These are phyloP conservation scores for Entomobrya multifasciata DNA, from an alignment of 2,888 invertebrate genomes.

Conservation along the genomic window DNA sequence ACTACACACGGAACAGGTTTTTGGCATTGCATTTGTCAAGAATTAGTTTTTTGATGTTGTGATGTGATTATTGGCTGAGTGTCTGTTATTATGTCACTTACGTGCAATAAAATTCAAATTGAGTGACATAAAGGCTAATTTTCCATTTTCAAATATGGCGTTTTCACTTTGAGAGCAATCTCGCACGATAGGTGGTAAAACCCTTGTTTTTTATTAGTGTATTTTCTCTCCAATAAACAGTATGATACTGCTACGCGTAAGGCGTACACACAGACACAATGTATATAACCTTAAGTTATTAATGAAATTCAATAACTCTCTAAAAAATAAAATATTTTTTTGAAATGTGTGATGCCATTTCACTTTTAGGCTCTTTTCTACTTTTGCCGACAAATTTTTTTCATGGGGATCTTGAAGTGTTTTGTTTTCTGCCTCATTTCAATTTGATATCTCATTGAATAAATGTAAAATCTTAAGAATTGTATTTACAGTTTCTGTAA, in stretches of 20 bases:
- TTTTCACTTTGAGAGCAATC: neutral
- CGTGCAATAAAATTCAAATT: slow-evolving; percentile 53
- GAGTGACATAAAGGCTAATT: slow-evolving; percentile 57
- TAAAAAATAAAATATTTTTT: neutral
- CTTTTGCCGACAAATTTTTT: neutral
- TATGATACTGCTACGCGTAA: no score
- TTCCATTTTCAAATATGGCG: slow-evolving; percentile 34
- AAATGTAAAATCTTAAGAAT: neutral
- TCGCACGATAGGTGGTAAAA: slow-evolving; percentile 45
- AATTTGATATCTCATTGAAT: neutral
- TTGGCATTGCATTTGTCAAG: slow-evolving; percentile 23
- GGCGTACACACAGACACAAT: neutral
- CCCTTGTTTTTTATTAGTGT: neutral
- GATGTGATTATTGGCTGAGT: slow-evolving; percentile 51
- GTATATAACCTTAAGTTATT: neutral
- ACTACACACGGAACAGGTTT: slow-evolving; percentile 56
- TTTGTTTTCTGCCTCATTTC: slow-evolving; percentile 3
- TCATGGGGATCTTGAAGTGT: no score
- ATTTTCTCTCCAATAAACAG: neutral
- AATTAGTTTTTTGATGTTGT: slow-evolving; percentile 50
- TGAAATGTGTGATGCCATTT: slow-evolving; percentile 3
- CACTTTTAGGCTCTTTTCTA: neutral
- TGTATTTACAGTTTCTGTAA: neutral
- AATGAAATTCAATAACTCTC: slow-evolving; percentile 22
- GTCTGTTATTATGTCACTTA: slow-evolving; percentile 59